Base-by-base conservation (phyloP, 2,888 invertebrate genomes). In the Leptinotarsa juncta region DNA sequence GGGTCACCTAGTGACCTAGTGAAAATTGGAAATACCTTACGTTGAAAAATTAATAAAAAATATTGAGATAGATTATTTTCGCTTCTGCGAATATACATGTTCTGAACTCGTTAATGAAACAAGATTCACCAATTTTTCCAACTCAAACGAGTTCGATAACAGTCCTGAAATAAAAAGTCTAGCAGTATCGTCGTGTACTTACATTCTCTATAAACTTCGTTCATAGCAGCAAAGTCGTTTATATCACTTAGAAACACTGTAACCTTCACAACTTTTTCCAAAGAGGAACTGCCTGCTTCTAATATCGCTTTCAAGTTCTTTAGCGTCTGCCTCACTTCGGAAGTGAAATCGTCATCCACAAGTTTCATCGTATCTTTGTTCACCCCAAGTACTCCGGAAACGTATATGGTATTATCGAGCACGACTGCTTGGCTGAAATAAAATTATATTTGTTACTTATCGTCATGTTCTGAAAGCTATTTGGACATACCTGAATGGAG, bases 181-280 rank as follows among this genome's bases (percentile, higher is more conserved):
- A 23, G 4, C 14, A 14, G 12, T 57, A 14, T 20, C 23, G 1
- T 14, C 20, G 15, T 20, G 15, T 73, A 83, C 91, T 92, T 88
- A 96, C 97, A 96, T 89, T 94, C 91, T 82, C 93, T 92, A 88
- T 97, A 98, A 69, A 96, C 92, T 82, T 94, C 92, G 87, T 97
- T 98, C 71, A 97, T 93, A 5, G 90, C 90, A 65, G 90, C 90
- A 87, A 95, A 97, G 86, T 97, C 95, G 76, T 92, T 91, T 67
- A 97, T 93, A 85, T 95, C 93, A 73, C 91, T 91, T 14, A 98
- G 88, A 73, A 97, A 91, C 51, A 98, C 92, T 0, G 96, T 97
- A n/a, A 94, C 93, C 88, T 97, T 97, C 20, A 97, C 91, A 75
- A 97, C 96, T 77, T 93, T 93, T 68, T 91, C 91, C 71, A 92